Evolutionary conservation across 2,888 invertebrate genomes (phyloP).

Genomic region (Rhopalosiphum nymphaeae): DNA sequence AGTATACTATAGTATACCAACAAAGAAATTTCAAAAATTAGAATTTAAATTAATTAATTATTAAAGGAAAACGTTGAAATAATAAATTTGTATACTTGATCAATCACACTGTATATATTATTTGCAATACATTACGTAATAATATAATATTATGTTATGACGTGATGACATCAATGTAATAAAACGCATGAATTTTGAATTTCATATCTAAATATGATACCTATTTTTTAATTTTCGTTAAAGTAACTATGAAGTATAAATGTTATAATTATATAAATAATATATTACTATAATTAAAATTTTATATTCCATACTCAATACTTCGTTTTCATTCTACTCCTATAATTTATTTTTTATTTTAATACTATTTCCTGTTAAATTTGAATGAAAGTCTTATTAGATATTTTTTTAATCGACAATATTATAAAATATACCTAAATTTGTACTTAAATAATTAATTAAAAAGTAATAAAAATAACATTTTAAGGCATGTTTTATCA

Average conservation of each 20-base stretch:
- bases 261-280: not conserved
- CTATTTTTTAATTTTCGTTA: not conserved
- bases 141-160: not conserved
- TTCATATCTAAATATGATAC: not conserved
- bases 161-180: not conserved
- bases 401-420: not conserved
- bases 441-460: not conserved
- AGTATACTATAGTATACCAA: not conserved
- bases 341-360: not conserved
- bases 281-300: not conserved
- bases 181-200: not conserved
- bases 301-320: not conserved
- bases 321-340: not conserved
- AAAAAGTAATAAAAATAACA: not conserved
- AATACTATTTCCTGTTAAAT: not conserved
- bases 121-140: not conserved
- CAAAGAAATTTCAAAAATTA: not conserved
- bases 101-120: not conserved
- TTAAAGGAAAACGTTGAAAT: not conserved
- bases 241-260: not conserved
- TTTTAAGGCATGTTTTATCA: not conserved
- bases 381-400: not conserved
- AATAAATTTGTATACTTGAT: not conserved
- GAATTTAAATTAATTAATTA: not conserved
- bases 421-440: too few species aligned